Base-by-base conservation (phyloP, 2,113 vertebrate species). In the Hemibagrus wyckioides region DNA sequence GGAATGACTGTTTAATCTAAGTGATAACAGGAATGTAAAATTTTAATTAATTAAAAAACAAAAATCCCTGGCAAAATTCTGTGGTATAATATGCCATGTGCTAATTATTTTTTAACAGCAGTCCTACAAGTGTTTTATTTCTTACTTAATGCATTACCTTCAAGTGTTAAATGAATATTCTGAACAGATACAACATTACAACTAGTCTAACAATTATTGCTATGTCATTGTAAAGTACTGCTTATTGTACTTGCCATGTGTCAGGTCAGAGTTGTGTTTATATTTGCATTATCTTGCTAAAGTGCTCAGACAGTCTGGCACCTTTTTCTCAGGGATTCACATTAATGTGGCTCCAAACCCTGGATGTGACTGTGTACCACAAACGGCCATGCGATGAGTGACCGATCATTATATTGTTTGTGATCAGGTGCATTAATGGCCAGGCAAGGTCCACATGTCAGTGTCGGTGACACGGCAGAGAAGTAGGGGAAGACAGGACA, bases 401-500 rank as follows among this genome's bases (percentile, higher is more conserved):
- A 76, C 54, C 30, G 36, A n/a, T 87, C 56, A 83, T 87, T 87
- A 83, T 83, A 52, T 65, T 83, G 80, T 87, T 76, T 87, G 44
- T 63, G 67, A 83, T 57, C 69, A 54, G 86, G 86, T 81, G 77
- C 85, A 56, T 41, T 86, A 86, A 86, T 86, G 85, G 63, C 50
- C 77, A 81, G 77, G 50, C 48, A 23, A 86, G 77, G 77, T 86
- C 63, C 50, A 41, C 30, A 54, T 71, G 61, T 86, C 85, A 57
- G 76, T 54, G 44, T 13, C 30, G 9, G 61, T 23, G 82, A 69
- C 82, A 65, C 4, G 11, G 56, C n/a, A 63, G 39, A 59, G 86
- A 71, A 36, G 67, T 33, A 41, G 23, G 52, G 25, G 36, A 39
- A 80, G 71, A 69, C 33, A 83, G 52, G 73, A 86, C 41, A 69